A percentile compares a stretch with the other conserved stretches of the same genome.
Conservation (phyloP, 2,888 invertebrate genomes). For the Leptogaster cylindrica region DNA sequence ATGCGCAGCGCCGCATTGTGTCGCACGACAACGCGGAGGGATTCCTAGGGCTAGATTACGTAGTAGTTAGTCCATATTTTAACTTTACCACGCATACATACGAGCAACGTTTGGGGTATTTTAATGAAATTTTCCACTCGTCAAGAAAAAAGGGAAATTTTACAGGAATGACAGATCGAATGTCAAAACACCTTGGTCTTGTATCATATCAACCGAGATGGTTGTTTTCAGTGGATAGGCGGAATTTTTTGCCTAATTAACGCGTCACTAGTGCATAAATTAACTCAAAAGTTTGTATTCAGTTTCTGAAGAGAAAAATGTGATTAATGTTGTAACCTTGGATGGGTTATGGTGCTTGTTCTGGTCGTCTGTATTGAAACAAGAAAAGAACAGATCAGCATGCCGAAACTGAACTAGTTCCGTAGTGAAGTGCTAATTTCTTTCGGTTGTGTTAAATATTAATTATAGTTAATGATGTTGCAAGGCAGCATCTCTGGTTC, state of each 20-base stretch:
- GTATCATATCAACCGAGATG: conserved; percentile 39
- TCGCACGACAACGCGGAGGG: too few species aligned
- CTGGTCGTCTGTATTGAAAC: conserved; percentile 9
- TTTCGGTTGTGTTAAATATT: conserved; percentile 1
- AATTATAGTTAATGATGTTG: conserved; percentile 8
- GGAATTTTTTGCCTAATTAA: conserved; percentile 26
- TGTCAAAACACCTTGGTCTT: conserved; percentile 43
- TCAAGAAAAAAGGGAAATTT: too few species aligned
- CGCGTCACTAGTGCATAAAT: conserved; percentile 20
- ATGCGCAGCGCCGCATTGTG: too few species aligned
- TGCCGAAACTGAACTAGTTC: conserved; percentile 29
- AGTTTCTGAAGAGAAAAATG: conserved; percentile 19
- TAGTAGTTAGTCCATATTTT: too few species aligned
- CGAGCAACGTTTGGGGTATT: too few species aligned
- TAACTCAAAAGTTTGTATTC: conserved; percentile 23
- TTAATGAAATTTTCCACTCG: too few species aligned
- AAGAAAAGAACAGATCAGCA: conserved; percentile 25
- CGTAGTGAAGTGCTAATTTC: conserved; percentile 23
- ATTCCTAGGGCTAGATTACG: too few species aligned
- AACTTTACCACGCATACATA: too few species aligned
- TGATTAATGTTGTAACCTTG: conserved; percentile 21
- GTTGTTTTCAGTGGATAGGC: conserved; percentile 2
- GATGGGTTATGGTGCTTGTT: neutral
- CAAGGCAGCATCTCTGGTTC: conserved; percentile 10
- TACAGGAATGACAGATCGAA: conserved; percentile 33